These are phyloP conservation scores for Pristiophorus japonicus DNA, from an alignment of 2,113 vertebrate genomes.

Conservation along the genomic window DNA sequence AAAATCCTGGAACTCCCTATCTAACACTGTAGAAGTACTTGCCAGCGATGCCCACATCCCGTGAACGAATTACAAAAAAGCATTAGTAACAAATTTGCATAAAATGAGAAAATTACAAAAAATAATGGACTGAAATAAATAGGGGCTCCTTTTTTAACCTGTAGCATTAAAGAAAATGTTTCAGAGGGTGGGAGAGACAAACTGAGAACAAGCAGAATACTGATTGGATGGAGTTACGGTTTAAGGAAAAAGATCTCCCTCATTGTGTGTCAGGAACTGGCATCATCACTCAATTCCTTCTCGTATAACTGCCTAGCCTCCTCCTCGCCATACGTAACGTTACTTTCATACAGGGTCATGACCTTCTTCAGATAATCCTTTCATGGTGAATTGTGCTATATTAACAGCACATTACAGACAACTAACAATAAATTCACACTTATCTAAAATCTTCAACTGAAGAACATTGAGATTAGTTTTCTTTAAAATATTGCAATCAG, in stretches of 20 bases:
- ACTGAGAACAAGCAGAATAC: background rate
- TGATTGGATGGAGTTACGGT: background rate
- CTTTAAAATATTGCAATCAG: background rate
- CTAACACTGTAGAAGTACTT: too few species aligned
- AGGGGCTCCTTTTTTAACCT: background rate
- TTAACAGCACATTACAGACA: background rate
- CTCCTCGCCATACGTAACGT: background rate
- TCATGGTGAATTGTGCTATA: background rate
- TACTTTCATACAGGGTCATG: background rate
- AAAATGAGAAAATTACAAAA: background rate
- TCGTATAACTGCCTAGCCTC: background rate
- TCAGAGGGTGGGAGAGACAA: background rate
- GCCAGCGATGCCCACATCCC: too few species aligned
- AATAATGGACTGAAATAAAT: background rate
- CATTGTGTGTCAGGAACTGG: background rate
- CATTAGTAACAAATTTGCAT: background rate
- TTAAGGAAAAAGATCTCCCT: background rate
- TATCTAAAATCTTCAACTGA: background rate
- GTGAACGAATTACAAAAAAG: too few species aligned
- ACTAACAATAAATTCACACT: background rate
- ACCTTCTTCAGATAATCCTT: background rate
- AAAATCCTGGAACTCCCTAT: too few species aligned
- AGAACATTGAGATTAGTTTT: background rate
- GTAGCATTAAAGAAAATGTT: background rate
- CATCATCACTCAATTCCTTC: background rate